Evolutionary conservation across 2,113 vertebrate species (phyloP).

Genomic region (Calyptommatus sinebrachiatus): DNA sequence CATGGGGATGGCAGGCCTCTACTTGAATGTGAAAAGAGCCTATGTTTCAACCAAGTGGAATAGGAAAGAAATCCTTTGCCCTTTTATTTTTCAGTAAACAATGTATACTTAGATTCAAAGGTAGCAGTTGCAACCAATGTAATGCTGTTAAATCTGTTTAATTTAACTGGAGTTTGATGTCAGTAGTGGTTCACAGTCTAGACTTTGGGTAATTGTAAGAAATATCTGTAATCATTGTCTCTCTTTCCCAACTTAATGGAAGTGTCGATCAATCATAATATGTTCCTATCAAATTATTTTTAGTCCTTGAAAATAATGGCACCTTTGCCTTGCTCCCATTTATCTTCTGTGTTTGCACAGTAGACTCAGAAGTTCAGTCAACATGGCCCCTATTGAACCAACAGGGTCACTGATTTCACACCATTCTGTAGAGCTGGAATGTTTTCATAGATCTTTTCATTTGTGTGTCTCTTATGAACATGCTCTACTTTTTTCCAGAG

Average conservation of each 20-base stretch:
- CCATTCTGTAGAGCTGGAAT: slow-evolving; percentile 1
- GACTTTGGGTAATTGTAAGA: slow-evolving; percentile 23
- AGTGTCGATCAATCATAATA: background rate
- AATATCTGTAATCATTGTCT: background rate
- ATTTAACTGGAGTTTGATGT: background rate
- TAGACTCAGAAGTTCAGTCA: slow-evolving; percentile 3
- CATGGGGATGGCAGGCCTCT: too few species aligned
- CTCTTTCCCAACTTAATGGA: slow-evolving; percentile 31
- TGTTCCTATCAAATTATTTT: slow-evolving; percentile 1
- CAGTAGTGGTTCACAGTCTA: slow-evolving; percentile 19
- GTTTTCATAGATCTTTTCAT: slow-evolving; percentile 35
- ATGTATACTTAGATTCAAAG: background rate
- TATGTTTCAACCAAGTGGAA: background rate
- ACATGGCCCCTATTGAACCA: slow-evolving; percentile 20
- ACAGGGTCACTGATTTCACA: background rate
- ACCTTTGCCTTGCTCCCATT: background rate
- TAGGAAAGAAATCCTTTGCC: background rate
- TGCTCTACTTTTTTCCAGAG: background rate
- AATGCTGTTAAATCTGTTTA: background rate
- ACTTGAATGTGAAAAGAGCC: too few species aligned
- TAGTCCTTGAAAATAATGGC: slow-evolving; percentile 39
- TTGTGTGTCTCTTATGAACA: slow-evolving; percentile 3
- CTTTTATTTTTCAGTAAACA: background rate
- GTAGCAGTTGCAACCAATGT: background rate
- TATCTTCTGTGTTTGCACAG: slow-evolving; percentile 10